Conservation (phyloP, 2,797 vertebrate genomes). For the Psittacula echo region DNA sequence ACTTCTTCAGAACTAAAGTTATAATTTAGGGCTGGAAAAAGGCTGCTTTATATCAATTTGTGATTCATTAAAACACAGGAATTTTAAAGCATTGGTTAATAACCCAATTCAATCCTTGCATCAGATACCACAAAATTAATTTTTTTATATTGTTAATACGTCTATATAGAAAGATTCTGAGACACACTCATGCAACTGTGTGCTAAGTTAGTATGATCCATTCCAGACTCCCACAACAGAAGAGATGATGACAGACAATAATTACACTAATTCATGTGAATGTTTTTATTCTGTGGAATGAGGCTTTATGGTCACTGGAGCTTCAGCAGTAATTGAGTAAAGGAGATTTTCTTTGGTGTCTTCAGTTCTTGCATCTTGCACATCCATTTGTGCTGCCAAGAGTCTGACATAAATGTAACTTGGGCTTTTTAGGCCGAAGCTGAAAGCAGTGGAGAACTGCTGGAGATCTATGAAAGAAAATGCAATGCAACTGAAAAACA, state of each 20-base stretch:
- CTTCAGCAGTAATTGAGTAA: neutral
- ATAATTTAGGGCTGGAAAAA: conserved; percentile 11
- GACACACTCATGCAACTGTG: neutral
- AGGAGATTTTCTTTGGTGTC: neutral
- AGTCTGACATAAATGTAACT: neutral
- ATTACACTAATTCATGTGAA: neutral
- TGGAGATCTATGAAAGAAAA: neutral
- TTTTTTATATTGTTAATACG: neutral
- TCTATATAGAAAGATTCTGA: neutral
- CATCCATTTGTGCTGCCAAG: neutral
- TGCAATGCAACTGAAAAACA: neutral
- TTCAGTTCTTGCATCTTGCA: neutral
- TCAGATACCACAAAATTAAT: neutral
- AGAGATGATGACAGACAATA: neutral
- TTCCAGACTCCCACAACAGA: neutral
- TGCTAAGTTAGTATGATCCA: neutral
- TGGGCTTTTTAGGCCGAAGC: neutral
- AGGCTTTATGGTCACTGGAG: neutral
- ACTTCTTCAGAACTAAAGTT: neutral
- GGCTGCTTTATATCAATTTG: neutral
- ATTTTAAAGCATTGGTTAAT: neutral
- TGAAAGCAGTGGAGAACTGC: neutral
- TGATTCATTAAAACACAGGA: neutral
- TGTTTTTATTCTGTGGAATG: neutral
- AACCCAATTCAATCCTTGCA: neutral